Base-by-base conservation (phyloP, 1,140 invertebrate species). In the Semibalanus balanoides region DNA sequence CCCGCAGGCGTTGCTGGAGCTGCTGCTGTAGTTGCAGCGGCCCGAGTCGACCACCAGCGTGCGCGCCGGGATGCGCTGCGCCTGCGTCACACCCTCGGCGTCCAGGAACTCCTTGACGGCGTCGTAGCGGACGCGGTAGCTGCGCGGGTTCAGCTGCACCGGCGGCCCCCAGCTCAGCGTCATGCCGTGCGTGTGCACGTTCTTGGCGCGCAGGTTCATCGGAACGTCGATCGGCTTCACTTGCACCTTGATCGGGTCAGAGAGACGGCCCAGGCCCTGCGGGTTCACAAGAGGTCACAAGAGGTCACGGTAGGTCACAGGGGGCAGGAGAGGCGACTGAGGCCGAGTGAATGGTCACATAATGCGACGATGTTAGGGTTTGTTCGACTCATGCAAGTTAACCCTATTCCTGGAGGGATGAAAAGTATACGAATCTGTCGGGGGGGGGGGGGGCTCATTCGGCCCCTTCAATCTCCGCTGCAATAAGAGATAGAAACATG, bases 21-120 rank as follows among this genome's bases (percentile, higher is more conserved):
- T 28, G 25, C 25, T 28, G 31, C 77, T 81, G 30, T 81, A 79
- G 75, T 82, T 80, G 28, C 88, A 89, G 25, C 86, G 86, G 70
- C 89, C 86, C 30, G 91, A 87, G 78, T 91, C 89, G 0, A 96
- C 83, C 19, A 89, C 85, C 28, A 94, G 89, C 77, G 90, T 88
- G 73, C 88, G 87, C 76, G 89, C 87, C 0, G 89, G 89, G n/a
- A 96, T 90, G 71, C 87, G 87, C 83, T 95, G 92, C 0, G 89
- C 92, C 83, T 96, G 94, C 0, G 94, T 94, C 82, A 95, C 92
- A 25, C 94, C 94, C 80, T 95, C 92, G 9, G 93, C 95, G 82
- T 98, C 95, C 19, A 96, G 92, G 83, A 96, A 98, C 81, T 95
- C 92, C 84, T 98, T 98, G 76, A 95, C 88, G 9, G 96, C 95